phyloP scores from a whole-genome alignment of 1,140 invertebrate genomes.

The Ceratoteleas bidentatus region DNA sequence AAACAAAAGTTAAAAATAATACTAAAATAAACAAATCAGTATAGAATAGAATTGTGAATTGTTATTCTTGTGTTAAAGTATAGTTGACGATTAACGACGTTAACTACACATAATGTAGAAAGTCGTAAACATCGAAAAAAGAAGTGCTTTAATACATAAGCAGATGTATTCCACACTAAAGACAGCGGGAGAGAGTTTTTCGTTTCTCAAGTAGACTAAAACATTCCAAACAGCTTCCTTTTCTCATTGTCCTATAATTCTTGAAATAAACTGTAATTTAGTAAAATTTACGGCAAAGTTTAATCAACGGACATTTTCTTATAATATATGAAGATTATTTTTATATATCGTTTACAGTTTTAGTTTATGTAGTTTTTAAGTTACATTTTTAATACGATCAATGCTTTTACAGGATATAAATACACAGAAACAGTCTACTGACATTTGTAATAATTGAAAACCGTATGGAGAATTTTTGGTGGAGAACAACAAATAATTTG shows the following conservation, averaged over 20 bases:
- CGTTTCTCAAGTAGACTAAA: slow-evolving; percentile 63
- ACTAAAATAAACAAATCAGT: too few species aligned
- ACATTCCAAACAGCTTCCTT: slow-evolving; percentile 46
- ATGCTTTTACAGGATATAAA: slow-evolving; percentile 23
- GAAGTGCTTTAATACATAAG: slow-evolving; percentile 64
- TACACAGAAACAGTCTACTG: background rate
- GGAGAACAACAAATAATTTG: slow-evolving; percentile 48
- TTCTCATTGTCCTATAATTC: slow-evolving; percentile 45
- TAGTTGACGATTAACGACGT: too few species aligned
- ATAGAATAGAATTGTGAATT: too few species aligned
- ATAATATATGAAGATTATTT: too few species aligned
- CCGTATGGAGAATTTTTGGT: slow-evolving; percentile 50
- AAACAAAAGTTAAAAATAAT: too few species aligned
- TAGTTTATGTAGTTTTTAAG: background rate
- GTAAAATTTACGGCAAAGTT: too few species aligned
- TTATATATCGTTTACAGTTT: too few species aligned
- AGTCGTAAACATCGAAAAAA: slow-evolving; percentile 62
- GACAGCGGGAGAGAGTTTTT: slow-evolving; percentile 55
- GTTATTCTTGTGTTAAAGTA: too few species aligned
- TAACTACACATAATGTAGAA: slow-evolving; percentile 63
- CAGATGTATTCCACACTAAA: slow-evolving; percentile 30
- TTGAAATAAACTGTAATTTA: slow-evolving; percentile 23
- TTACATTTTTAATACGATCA: background rate
- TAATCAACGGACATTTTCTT: too few species aligned
- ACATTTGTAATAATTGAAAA: background rate